Base-by-base conservation (phyloP, 2,797 vertebrate species). In the Nyctalus aviator region DNA sequence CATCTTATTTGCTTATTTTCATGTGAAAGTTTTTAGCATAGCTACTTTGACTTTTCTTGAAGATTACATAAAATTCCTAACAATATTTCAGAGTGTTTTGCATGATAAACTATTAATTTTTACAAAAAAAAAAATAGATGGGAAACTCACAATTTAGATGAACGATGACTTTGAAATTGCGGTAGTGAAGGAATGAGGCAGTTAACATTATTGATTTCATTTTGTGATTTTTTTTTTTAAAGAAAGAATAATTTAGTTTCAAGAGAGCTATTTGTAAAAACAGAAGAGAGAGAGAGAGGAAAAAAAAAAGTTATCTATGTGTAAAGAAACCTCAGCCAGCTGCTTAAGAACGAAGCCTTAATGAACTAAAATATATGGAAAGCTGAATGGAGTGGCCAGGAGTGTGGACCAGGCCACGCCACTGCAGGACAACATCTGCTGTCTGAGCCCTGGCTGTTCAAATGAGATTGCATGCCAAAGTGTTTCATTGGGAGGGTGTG, bases 351-450 rank as follows among this genome's bases (percentile, higher is more conserved):
- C 46, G 93, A 95, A 97, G 78, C 87, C 84, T 96, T 95, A 90
- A 27, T 96, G 96, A 95, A 94, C 91, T 95, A 84, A 96, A 88
- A 91, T 94, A 48, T 66, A 37, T 94, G 95, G 95, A 95, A 90
- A 94, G 81, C 90, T 97, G 95, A 97, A 95, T 77, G 1, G 13
- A 96, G 68, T 75, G 96, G 84, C 96, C 92, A 95, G 93, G 91
- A 89, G 46, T 81, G 88, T 93, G 91, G 94, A 76, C 94, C 88
- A 86, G 96, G 96, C 93, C 94, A 55, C 87, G 78, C 92, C 84
- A 90, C 55, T 75, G 75, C 75, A 94, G 94, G 90, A 37, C 4
- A 76, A 1, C 0, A 71, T 93, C 93, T 95, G n/a, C 90, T 94
- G 41, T 84, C 91, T 78, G 90, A 96, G 59, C 92, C 0, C 0